These are phyloP conservation scores for Pteropus alecto DNA, from an alignment of 2,113 vertebrate genomes.

Conservation along the genomic window DNA sequence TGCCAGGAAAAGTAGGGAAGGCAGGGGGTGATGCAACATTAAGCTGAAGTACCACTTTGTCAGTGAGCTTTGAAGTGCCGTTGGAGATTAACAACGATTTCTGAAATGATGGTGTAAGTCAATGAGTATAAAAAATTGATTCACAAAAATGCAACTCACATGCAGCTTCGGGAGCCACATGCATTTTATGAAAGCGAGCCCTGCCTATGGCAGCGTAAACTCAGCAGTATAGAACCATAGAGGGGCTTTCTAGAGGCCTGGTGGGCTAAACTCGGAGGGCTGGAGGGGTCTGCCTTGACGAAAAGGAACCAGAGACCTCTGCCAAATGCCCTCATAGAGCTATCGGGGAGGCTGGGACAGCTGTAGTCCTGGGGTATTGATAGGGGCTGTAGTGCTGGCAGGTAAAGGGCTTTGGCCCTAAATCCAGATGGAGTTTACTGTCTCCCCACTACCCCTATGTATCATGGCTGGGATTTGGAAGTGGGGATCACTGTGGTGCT, in stretches of 20 bases:
- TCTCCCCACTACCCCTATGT: fast-evolving
- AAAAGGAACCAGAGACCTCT: neutral
- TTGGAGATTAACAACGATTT: neutral
- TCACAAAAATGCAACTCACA: neutral
- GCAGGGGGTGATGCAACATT: too few relatives aligned
- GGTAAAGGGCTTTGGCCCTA: neutral
- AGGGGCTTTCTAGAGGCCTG: neutral
- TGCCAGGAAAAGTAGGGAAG: neutral
- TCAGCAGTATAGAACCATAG: neutral
- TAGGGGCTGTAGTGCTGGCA: neutral
- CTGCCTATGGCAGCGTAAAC: neutral
- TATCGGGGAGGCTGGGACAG: neutral
- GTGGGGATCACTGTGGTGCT: neutral
- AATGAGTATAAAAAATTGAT: neutral
- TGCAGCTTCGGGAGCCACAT: neutral
- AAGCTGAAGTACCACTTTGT: neutral
- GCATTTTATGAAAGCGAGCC: neutral
- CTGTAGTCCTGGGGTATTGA: too few relatives aligned
- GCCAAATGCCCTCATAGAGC: neutral
- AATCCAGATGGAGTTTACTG: neutral
- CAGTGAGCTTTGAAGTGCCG: neutral
- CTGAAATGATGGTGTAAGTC: neutral
- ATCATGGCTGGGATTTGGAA: neutral
- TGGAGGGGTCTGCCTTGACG: neutral
- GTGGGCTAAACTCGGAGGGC: neutral